Conservation (phyloP, 2,888 invertebrate genomes). For the Ennomos fuscantarius region DNA sequence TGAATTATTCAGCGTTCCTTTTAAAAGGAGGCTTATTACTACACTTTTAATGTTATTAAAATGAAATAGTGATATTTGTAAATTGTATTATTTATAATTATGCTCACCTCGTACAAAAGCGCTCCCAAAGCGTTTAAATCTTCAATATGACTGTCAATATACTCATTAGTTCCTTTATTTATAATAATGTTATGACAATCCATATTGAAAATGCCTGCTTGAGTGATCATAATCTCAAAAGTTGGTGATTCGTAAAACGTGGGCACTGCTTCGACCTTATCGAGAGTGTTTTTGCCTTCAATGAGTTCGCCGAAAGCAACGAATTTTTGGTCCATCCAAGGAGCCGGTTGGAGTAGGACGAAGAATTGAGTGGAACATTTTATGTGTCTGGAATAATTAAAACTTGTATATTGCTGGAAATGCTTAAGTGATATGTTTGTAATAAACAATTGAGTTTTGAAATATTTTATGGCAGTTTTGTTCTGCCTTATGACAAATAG, state of each 20-base stretch:
- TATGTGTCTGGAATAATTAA: constrained; percentile 69
- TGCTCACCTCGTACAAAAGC: constrained; percentile 59
- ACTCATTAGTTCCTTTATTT: constrained; percentile 61
- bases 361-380: constrained; percentile 90
- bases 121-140: constrained; percentile 60
- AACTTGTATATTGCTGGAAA: too few species aligned
- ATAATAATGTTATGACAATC: constrained; percentile 67
- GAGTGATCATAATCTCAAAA: constrained; percentile 54
- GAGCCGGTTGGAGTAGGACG: constrained; percentile 86
- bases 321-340: constrained; percentile 90
- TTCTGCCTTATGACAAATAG: too few species aligned
- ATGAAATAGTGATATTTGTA: too few species aligned
- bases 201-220: constrained; percentile 67
- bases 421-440: too few species aligned
- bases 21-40: too few species aligned
- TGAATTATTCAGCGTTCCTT: too few species aligned
- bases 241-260: constrained; percentile 87
- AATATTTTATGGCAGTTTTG: too few species aligned
- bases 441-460: too few species aligned
- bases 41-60: too few species aligned
- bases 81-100: background rate
- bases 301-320: constrained; percentile 91
- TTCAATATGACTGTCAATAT: constrained; percentile 67
- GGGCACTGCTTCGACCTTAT: constrained; percentile 85
- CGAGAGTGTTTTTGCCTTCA: constrained; percentile 86